These are phyloP conservation scores for Choristoneura fumiferana DNA, from an alignment of 1,140 invertebrate species.

Conservation along the genomic window DNA sequence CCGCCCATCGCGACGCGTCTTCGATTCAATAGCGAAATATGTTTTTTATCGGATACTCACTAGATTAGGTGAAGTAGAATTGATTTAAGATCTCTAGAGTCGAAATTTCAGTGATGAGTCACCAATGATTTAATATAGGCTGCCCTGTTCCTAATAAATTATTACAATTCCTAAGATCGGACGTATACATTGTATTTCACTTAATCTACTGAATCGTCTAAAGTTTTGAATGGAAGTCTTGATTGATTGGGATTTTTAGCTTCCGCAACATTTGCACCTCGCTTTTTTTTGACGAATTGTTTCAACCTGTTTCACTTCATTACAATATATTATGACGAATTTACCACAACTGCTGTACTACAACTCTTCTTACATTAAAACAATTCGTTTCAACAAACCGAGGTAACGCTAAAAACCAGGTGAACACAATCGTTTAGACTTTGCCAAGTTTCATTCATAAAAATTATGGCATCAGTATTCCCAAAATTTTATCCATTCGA, in stretches of 20 bases:
- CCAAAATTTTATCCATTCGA: not conserved
- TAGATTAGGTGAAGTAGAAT: conserved; percentile 70
- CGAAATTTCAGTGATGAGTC: conserved; percentile 74
- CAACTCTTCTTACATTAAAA: not conserved
- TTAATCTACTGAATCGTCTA: conserved; percentile 59
- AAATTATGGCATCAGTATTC: conserved; percentile 4
- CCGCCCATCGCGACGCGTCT: conserved; percentile 56
- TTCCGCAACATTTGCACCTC: conserved; percentile 43
- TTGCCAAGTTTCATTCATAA: conserved; percentile 41
- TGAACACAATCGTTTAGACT: conserved; percentile 40
- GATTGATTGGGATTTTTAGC: conserved; percentile 45
- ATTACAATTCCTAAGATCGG: conserved; percentile 55
- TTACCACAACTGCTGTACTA: no score
- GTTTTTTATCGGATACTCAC: conserved; percentile 38
- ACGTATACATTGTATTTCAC: conserved; percentile 50
- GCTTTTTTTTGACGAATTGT: conserved; percentile 49
- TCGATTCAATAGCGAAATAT: conserved; percentile 53
- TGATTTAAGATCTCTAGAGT: conserved; percentile 47
- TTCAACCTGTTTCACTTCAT: conserved; percentile 9
- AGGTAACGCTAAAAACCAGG: conserved; percentile 42
- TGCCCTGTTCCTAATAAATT: conserved; percentile 74
- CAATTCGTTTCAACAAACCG: conserved; percentile 40
- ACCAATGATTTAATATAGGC: conserved; percentile 74
- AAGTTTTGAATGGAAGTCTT: conserved; percentile 33
- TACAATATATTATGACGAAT: not conserved